Base-by-base conservation (phyloP, 2,797 vertebrate genomes). In the Moxostoma hubbsi region DNA sequence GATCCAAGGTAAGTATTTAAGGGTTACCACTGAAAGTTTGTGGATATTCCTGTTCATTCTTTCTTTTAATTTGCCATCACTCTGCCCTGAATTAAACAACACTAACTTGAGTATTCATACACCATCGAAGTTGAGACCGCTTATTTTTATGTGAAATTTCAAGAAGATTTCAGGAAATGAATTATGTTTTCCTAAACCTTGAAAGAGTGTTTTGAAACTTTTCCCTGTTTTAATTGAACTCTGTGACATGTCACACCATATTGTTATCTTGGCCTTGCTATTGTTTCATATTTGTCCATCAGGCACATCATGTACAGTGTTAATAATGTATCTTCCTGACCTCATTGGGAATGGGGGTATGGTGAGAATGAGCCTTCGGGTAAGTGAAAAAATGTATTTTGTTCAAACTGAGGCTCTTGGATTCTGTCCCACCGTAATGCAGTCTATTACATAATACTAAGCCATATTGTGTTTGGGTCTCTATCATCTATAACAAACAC, bases 211-310 rank as follows among this genome's bases (percentile, higher is more conserved):
- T 67, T 51, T 13, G 15, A 57, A 71, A 13, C 12, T 36, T 36
- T 24, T 36, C 36, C 36, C 36, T 36, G 16, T 73, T 50, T 62
- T 74, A 13, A 63, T 74, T 74, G 45, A 9, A 13, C n/a, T 0
- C 9, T 13, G 7, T 15, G 50, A 68, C 12, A 46, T 66, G 11
- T 47, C 7, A 59, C 16, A 74, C n/a, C 5, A 4, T 63, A 51
- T 73, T 73, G 71, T 7, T 18, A 50, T 63, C 47, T 62, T 76
- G 64, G 46, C 46, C 13, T 11, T 68, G 64, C 63, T 63, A 64
- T 46, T 63, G 49, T 70, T 70, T 70, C 15, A 70, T 63, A 45
- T 24, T 64, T 59, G 16, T 15, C 73, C 59, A 63, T 77, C 55
- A 61, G 57, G 75, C 49, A 62, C 43, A 74, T 51, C 43, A 46